Conservation (phyloP, 1,140 invertebrate genomes). For the Neodiprion pinetum region DNA sequence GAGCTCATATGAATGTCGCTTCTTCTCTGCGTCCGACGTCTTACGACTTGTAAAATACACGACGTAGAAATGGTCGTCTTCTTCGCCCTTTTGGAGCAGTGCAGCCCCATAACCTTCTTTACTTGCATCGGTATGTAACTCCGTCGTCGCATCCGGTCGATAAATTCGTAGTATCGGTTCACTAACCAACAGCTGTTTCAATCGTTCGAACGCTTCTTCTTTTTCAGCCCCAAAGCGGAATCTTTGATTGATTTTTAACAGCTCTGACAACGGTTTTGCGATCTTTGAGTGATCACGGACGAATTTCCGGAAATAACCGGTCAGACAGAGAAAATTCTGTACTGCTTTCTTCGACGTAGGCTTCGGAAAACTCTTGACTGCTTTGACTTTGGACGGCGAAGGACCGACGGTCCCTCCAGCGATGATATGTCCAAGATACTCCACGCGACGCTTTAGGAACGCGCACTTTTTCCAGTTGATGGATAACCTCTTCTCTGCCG, state of each 20-base stretch:
- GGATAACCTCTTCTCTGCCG: conserved; percentile 19
- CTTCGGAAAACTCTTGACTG: conserved; percentile 22
- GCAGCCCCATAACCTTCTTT: conserved; percentile 36
- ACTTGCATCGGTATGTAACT: conserved; percentile 37
- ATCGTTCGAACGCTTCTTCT: conserved; percentile 20
- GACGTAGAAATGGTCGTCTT: conserved; percentile 46
- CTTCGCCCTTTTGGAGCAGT: conserved; percentile 40
- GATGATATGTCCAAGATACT: conserved; percentile 33
- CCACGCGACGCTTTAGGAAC: conserved; percentile 30
- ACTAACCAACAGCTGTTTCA: conserved; percentile 24
- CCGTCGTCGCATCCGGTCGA: conserved; percentile 24
- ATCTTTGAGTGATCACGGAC: conserved; percentile 31
- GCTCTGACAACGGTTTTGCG: conserved; percentile 35
- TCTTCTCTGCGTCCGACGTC: conserved; percentile 51
- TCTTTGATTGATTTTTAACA: conserved; percentile 25
- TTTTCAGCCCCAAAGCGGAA: conserved; percentile 27
- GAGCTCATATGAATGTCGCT: conserved; percentile 58
- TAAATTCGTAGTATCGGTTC: conserved; percentile 31
- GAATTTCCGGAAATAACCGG: conserved; percentile 36
- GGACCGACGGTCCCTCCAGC: conserved; percentile 31
- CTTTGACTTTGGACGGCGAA: conserved; percentile 29
- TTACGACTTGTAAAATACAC: conserved; percentile 53
- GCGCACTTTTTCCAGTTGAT: conserved; percentile 34
- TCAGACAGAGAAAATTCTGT: conserved; percentile 34
- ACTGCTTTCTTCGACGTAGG: conserved; percentile 30